Conservation (phyloP, 1,140 invertebrate genomes). For the Stegodyphus mimosarum region DNA sequence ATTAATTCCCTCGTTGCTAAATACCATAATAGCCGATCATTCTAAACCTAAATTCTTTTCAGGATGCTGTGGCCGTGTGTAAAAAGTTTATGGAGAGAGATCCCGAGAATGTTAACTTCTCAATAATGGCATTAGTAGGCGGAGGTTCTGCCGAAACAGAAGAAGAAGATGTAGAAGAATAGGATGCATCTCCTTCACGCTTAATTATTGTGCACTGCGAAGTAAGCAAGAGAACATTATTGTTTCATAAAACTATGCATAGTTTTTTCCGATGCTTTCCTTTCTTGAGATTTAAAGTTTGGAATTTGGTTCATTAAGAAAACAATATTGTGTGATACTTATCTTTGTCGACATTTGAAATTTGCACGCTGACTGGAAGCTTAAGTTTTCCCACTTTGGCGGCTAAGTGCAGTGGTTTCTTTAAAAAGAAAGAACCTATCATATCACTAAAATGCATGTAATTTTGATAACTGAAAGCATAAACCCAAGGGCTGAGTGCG, state of each 20-base stretch:
- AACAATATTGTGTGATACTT: too few relatives aligned
- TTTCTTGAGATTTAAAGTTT: too few relatives aligned
- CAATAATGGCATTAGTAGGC: conserved; percentile 68
- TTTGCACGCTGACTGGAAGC: too few relatives aligned
- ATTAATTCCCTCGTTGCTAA: neutral
- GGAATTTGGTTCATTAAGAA: too few relatives aligned
- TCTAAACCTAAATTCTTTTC: neutral
- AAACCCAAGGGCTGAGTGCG: too few relatives aligned
- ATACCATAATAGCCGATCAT: neutral
- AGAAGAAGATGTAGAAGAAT: conserved; percentile 42
- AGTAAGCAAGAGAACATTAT: neutral
- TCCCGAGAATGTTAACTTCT: conserved; percentile 86
- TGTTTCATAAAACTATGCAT: neutral
- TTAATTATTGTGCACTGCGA: neutral
- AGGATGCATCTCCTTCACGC: neutral
- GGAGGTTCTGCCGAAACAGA: conserved; percentile 13
- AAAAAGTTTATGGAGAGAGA: conserved; percentile 85
- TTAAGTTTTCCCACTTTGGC: too few relatives aligned
- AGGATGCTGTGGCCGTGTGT: conserved; percentile 83
- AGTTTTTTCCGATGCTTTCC: too few relatives aligned
- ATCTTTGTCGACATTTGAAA: too few relatives aligned
- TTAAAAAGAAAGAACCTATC: too few relatives aligned
- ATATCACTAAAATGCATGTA: too few relatives aligned
- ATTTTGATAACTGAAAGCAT: too few relatives aligned
- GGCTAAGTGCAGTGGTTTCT: too few relatives aligned